phyloP scores from a whole-genome alignment of 37 sponge, comb jelly and placozoan genomes.

The Hormiphora californensis region DNA sequence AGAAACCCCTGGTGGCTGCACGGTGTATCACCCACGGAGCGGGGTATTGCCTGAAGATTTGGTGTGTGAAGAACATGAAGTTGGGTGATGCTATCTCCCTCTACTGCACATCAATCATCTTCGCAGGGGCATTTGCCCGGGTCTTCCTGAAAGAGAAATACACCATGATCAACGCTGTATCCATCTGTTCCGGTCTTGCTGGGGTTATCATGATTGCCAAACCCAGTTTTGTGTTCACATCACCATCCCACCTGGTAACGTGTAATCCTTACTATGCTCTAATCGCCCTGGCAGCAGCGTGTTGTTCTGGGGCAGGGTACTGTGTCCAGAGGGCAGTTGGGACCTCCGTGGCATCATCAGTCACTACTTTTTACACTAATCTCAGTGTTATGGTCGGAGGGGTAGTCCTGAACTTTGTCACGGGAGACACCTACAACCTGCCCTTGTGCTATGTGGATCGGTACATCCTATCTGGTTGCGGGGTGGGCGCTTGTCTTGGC shows the following conservation, averaged over 20 bases:
- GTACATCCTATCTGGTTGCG: not conserved
- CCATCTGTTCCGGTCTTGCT: not conserved
- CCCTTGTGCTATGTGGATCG: not conserved
- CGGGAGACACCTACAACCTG: not conserved
- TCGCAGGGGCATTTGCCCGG: not conserved
- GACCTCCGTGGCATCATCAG: not conserved
- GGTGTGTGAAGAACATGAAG: conserved; percentile 26
- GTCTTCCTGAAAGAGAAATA: conserved; percentile 41
- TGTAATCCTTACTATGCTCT: not conserved
- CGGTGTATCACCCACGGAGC: not conserved
- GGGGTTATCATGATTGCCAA: conserved; percentile 19
- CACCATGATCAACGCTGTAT: not conserved
- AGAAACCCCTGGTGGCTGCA: not conserved
- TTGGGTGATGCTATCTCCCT: conserved; percentile 21
- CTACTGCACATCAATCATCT: conserved; percentile 2
- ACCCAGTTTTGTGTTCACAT: conserved; percentile 2
- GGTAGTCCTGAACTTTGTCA: not conserved
- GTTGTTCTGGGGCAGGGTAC: not conserved
- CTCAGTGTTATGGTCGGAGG: not conserved
- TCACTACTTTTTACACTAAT: conserved; percentile 37
- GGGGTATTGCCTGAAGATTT: not conserved
- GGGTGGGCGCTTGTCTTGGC: not conserved
- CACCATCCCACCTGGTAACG: not conserved
- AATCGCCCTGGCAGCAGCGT: conserved; percentile 2
- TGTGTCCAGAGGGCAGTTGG: not conserved